Evolutionary conservation across 2,888 invertebrate species (phyloP), one percentile per base, ranked within the genome.

Genomic region (Petrophora chlorosata): DNA sequence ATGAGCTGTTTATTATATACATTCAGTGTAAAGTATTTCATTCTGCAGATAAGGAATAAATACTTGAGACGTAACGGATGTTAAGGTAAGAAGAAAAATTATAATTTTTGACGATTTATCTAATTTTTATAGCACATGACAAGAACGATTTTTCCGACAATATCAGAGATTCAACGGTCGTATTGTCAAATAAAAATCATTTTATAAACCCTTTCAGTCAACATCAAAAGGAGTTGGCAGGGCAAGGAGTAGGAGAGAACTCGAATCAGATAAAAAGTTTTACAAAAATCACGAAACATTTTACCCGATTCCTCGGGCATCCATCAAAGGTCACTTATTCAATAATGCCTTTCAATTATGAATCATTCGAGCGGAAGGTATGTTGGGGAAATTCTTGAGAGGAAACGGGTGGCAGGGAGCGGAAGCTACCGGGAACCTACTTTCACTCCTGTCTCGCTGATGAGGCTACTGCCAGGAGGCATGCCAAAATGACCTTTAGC

Each of bases 351-450:
- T 50, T 44, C 43, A 50, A 44, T 50, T 50, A 50, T 62, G 59
- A 56, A 59, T 59, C 59, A 53, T 45, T 53, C 48, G 46, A 62
- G 60, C 68, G 61, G 64, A 65, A 64, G 69, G 59, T 62, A 56
- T 65, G 56, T 54, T 61, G 59, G 61, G 70, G 70, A 72, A 68
- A 70, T 70, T 73, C 67, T 69, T 66, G 45, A 47, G 26, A 70
- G 81, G 82, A 81, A 77, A 59, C 65, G 74, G 69, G 73, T 72
- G 82, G 70, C 78, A 68, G 73, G 63, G 65, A 61, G 61, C 82
- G 85, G 85, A 80, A 77, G 65, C 69, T 59, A 64, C 62, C 59
- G 69, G 71, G 66, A 71, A 71, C 76, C 83, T 79, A 79, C 82
- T 81, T 82, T 79, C 76, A 74, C 70, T 73, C 70, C 68, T 66